Conservation (phyloP, 2,113 vertebrate genomes). For the Neolamprologus cancellatus region DNA sequence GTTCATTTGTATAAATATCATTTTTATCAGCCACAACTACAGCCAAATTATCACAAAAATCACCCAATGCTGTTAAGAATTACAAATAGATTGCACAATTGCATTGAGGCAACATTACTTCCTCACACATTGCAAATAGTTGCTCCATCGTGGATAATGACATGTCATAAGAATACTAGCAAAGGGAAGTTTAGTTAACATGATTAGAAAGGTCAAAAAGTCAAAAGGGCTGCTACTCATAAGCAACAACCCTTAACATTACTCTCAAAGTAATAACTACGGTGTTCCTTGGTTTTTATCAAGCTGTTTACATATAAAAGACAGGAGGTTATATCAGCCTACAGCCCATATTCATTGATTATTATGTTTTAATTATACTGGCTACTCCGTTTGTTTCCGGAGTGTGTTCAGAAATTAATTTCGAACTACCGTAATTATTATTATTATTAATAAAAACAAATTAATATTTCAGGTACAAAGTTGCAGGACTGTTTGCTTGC, state of each 20-base stretch:
- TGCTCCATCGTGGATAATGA: background rate
- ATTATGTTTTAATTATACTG: background rate
- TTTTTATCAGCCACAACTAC: background rate
- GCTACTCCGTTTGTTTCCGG: background rate
- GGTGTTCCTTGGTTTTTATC: background rate
- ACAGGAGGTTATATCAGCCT: background rate
- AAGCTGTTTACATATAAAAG: background rate
- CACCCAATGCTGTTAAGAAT: background rate
- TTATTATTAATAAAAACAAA: background rate
- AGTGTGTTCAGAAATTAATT: background rate
- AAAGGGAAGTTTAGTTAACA: background rate
- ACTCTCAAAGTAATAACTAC: background rate
- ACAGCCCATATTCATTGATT: background rate
- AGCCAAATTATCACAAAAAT: background rate
- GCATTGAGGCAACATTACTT: background rate
- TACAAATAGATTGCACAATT: background rate
- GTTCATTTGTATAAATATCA: background rate
- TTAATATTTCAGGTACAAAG: background rate
- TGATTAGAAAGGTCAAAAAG: background rate
- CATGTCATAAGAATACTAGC: background rate
- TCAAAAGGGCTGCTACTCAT: background rate
- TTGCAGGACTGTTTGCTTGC: background rate
- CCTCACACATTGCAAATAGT: background rate
- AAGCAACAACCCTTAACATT: background rate
- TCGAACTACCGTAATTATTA: background rate